These are phyloP conservation scores for Pseudotriccus pelzelni DNA, from an alignment of 2,797 vertebrate species.

Conservation along the genomic window DNA sequence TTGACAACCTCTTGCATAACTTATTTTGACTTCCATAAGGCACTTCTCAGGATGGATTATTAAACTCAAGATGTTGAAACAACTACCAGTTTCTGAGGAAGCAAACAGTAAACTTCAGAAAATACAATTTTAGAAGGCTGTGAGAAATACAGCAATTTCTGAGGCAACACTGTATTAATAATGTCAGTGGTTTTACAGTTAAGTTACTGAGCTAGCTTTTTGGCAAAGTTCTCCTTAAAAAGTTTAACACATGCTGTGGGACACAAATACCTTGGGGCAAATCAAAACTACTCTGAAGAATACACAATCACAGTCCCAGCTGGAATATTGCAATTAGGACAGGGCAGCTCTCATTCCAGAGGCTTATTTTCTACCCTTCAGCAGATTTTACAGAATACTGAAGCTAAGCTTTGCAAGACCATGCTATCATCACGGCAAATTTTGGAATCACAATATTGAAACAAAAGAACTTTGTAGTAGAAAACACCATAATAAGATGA, in stretches of 20 bases:
- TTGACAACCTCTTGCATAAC: background rate
- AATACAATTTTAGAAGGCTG: background rate
- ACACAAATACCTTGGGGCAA: background rate
- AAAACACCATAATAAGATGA: background rate
- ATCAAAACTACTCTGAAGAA: slow-evolving; percentile 22
- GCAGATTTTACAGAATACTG: slow-evolving; percentile 16
- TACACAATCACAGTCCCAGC: background rate
- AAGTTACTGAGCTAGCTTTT: background rate
- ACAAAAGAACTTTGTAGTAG: background rate
- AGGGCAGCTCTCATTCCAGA: background rate
- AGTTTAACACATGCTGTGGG: background rate
- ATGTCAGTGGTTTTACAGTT: background rate
- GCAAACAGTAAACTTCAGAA: background rate
- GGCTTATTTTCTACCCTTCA: background rate
- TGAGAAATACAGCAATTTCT: background rate
- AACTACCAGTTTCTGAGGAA: background rate
- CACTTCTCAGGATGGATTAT: background rate
- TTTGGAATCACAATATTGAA: background rate
- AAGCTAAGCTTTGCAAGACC: background rate
- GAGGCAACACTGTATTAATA: background rate
- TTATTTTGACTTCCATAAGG: background rate
- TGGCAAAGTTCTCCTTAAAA: background rate
- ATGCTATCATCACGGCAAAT: background rate
- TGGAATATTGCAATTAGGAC: background rate
- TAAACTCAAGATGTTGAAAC: background rate